Evolutionary conservation across 2,797 vertebrate species (phyloP).

Genomic region (Falco columbarius): DNA sequence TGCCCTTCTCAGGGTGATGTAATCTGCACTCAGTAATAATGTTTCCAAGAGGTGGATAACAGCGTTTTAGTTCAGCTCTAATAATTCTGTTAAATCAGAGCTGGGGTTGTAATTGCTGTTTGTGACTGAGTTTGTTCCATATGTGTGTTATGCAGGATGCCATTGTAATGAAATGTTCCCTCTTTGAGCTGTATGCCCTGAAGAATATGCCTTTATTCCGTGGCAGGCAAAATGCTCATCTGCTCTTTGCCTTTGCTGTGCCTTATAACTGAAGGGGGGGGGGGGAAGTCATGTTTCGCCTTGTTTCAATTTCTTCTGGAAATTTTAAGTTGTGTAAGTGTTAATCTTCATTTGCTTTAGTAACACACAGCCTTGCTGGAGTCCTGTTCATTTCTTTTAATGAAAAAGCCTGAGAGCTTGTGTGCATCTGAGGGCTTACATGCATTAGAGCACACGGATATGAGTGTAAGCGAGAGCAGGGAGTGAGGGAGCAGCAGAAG

Average conservation of each 20-base stretch:
- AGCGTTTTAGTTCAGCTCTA: conserved; percentile 64
- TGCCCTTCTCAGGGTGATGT: not conserved
- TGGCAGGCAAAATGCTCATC: not conserved
- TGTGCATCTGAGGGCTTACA: not conserved
- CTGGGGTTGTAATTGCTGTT: conserved; percentile 14
- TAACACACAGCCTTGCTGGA: not conserved
- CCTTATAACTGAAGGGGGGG: not conserved
- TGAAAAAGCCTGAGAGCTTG: not conserved
- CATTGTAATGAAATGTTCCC: conserved; percentile 24
- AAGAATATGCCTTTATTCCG: conserved; percentile 9
- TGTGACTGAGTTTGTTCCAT: conserved; percentile 16
- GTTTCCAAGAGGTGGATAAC: conserved; percentile 31
- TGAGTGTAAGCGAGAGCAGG: not conserved
- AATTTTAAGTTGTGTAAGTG: not conserved
- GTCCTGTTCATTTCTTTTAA: not conserved
- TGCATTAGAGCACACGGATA: rapidly evolving
- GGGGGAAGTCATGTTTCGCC: not conserved
- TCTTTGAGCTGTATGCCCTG: conserved; percentile 14
- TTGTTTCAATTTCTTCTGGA: not conserved
- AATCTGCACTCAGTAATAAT: conserved; percentile 24
- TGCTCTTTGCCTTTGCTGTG: not conserved
- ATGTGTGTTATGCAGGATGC: conserved; percentile 26
- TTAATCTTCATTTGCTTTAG: not conserved
- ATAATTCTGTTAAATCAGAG: conserved; percentile 63
- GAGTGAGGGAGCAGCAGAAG: not conserved